These are phyloP conservation scores for Anastrepha obliqua DNA, from an alignment of 1,140 invertebrate genomes.

Conservation along the genomic window DNA sequence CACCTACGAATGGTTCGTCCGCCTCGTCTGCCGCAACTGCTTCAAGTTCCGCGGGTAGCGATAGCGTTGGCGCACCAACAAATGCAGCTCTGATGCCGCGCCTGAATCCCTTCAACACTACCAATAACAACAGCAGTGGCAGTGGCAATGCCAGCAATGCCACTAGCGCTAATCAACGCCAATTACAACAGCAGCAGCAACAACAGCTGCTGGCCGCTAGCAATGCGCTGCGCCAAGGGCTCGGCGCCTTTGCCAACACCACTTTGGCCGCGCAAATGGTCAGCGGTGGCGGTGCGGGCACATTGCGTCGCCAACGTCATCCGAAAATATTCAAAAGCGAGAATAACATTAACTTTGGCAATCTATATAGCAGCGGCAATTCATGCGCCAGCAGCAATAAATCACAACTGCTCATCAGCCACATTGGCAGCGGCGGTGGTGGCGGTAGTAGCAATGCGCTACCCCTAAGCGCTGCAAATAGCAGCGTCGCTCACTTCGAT, in stretches of 20 bases:
- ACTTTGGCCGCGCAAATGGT: constrained; percentile 70
- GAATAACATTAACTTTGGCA: constrained; percentile 68
- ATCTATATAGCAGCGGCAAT: constrained; percentile 62
- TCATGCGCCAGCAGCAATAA: constrained; percentile 12
- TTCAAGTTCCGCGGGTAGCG: constrained; percentile 28
- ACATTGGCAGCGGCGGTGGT: neutral
- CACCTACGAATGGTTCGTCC: constrained; percentile 47
- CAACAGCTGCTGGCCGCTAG: constrained; percentile 70
- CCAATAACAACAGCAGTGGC: neutral
- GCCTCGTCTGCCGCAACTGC: neutral
- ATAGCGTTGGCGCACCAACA: neutral
- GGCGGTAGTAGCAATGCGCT: constrained; percentile 41
- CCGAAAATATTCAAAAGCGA: constrained; percentile 73
- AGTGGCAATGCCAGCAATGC: neutral
- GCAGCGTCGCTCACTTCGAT: constrained; percentile 54
- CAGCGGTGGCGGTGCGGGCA: constrained; percentile 68
- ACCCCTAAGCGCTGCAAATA: constrained; percentile 16
- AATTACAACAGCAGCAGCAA: constrained; percentile 60
- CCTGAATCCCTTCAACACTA: constrained; percentile 48
- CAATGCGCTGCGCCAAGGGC: constrained; percentile 69
- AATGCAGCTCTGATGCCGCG: constrained; percentile 3
- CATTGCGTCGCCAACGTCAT: constrained; percentile 69
- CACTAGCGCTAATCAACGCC: constrained; percentile 53
- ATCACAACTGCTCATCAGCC: constrained; percentile 46
- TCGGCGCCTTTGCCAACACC: constrained; percentile 71